Evolutionary conservation across 2,113 vertebrate genomes (phyloP).

Genomic region (Hydropotes inermis): DNA sequence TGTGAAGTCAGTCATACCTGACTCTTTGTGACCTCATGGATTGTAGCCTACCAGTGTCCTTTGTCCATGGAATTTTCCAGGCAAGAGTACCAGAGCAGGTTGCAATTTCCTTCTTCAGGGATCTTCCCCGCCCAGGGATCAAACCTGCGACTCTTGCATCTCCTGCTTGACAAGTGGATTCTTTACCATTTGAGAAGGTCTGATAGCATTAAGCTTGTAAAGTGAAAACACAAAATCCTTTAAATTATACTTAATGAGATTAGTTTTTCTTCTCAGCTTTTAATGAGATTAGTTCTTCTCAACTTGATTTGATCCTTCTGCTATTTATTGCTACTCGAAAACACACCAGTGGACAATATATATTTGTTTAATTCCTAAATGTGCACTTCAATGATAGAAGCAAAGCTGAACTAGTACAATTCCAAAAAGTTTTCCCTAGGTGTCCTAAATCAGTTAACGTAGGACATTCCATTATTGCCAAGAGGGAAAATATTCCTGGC

Average conservation of each 20-base stretch:
- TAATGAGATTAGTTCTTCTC: background rate
- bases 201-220: background rate
- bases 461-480: background rate
- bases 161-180: background rate
- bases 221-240: background rate
- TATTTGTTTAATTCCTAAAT: background rate
- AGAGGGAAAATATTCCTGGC: background rate
- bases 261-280: background rate
- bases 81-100: background rate
- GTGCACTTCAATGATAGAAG: background rate
- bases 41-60: background rate
- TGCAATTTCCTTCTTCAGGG: background rate
- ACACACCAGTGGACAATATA: background rate
- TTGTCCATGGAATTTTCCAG: background rate
- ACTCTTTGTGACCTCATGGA: background rate
- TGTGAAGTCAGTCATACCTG: accelerated
- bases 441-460: background rate
- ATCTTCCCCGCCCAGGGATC: background rate
- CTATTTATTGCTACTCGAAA: background rate
- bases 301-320: background rate
- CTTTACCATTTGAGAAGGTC: background rate
- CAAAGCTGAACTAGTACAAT: background rate
- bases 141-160: background rate
- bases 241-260: background rate
- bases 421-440: background rate